A percentile compares a stretch with the other conserved stretches of the same genome.
Evolutionary conservation across 2,888 invertebrate genomes (phyloP).

Genomic region (Argyra leucocephala): DNA sequence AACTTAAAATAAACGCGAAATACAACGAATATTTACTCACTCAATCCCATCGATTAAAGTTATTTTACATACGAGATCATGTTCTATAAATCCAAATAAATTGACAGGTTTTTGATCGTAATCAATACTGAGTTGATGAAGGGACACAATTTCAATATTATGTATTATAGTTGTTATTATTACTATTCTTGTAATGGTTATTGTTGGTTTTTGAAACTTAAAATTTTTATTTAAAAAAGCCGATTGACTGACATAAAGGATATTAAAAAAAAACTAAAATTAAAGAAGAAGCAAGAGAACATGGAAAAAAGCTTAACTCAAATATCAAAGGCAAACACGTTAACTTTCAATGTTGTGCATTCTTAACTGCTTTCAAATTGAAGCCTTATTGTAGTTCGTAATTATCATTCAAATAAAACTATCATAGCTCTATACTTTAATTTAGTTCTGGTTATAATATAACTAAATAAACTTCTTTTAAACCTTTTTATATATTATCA

Average conservation of each 20-base stretch:
- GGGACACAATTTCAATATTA: neutral
- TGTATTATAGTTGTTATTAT: neutral
- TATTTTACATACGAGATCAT: slow-evolving; percentile 14
- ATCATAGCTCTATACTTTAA: too few species aligned
- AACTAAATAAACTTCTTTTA: too few species aligned
- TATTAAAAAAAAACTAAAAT: neutral
- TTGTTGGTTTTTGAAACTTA: neutral
- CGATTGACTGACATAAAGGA: neutral
- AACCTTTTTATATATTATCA: too few species aligned
- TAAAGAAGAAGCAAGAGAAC: neutral
- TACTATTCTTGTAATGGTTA: neutral
- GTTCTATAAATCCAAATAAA: slow-evolving; percentile 16
- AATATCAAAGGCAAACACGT: neutral
- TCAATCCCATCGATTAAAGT: neutral
- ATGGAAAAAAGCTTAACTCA: neutral
- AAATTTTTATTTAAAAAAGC: neutral
- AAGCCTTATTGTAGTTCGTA: too few species aligned
- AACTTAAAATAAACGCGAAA: neutral
- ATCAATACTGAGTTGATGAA: slow-evolving; percentile 6
- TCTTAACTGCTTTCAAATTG: too few species aligned
- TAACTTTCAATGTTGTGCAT: too few species aligned
- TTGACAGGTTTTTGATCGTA: slow-evolving; percentile 11
- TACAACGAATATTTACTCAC: neutral
- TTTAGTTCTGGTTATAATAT: too few species aligned
- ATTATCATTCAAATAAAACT: too few species aligned